Evolutionary conservation across 2,113 vertebrate species (phyloP).

Genomic region (Aegithalos caudatus): DNA sequence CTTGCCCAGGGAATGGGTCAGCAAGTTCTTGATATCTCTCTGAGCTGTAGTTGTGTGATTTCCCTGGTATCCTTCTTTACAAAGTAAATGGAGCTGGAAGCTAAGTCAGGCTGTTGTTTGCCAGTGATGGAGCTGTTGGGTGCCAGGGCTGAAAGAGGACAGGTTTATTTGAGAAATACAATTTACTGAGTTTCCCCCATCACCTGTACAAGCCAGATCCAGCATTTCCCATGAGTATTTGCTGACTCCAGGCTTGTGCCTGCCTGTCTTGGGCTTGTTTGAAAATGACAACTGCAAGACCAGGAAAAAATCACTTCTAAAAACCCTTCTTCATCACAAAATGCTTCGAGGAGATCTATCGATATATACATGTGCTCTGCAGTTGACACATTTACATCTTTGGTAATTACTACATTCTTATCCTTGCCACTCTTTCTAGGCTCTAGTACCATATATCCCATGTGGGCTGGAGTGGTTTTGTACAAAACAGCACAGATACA

Average conservation of each 20-base stretch:
- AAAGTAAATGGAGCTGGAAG: neutral
- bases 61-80: neutral
- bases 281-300: neutral
- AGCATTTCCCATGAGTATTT: neutral
- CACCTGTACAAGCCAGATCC: neutral
- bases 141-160: neutral
- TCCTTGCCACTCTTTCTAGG: neutral
- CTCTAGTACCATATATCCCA: neutral
- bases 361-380: neutral
- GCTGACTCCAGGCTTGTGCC: neutral
- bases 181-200: neutral
- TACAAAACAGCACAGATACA: neutral
- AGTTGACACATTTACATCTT: neutral
- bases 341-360: neutral
- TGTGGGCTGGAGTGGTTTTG: neutral
- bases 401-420: neutral
- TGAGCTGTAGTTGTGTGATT: neutral
- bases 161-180: neutral
- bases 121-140: neutral
- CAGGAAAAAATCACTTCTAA: neutral
- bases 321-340: neutral
- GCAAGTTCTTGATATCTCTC: neutral
- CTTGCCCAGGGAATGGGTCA: accelerated
- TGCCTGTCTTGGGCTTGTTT: neutral
- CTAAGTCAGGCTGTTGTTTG: neutral